Percentiles rank a stretch among this genome's conserved stretches.
Evolutionary conservation across 1,140 invertebrate species (phyloP).

Genomic region (Rhopalosiphum padi): DNA sequence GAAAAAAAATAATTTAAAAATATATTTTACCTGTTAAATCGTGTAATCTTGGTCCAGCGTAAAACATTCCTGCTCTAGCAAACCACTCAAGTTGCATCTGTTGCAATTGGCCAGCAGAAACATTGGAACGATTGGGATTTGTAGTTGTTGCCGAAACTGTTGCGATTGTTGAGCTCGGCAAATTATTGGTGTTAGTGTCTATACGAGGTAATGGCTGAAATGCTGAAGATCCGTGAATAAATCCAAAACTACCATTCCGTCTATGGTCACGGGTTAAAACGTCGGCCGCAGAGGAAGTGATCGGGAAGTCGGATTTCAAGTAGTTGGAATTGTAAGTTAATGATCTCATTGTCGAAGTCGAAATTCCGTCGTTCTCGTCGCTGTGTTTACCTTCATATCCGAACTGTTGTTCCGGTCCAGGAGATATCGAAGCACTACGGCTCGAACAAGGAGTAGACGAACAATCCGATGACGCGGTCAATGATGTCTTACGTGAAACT

Average conservation of each 20-base stretch:
- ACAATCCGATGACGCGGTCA: constrained; percentile 64
- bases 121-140: constrained; percentile 30
- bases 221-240: constrained; percentile 62
- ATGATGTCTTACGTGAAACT: constrained; percentile 48
- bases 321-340: constrained; percentile 25
- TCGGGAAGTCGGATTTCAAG: constrained; percentile 1
- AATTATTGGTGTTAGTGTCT: constrained; percentile 56
- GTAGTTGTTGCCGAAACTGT: background rate
- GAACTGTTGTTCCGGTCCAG: constrained; percentile 59
- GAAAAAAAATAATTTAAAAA: background rate
- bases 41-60: constrained; percentile 73
- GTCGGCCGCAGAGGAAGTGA: background rate
- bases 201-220: constrained; percentile 62
- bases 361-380: constrained; percentile 41
- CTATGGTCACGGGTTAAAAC: constrained; percentile 17
- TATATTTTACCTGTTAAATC: constrained; percentile 66
- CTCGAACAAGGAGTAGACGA: constrained; percentile 64
- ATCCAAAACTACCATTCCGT: constrained; percentile 60
- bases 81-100: constrained; percentile 86
- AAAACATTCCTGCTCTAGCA: constrained; percentile 83
- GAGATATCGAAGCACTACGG: constrained; percentile 24
- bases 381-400: constrained; percentile 61
- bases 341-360: background rate
- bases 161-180: background rate
- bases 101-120: constrained; percentile 69